phyloP scores from a whole-genome alignment of 2,113 vertebrate genomes.

The Catharus fuscescens region DNA sequence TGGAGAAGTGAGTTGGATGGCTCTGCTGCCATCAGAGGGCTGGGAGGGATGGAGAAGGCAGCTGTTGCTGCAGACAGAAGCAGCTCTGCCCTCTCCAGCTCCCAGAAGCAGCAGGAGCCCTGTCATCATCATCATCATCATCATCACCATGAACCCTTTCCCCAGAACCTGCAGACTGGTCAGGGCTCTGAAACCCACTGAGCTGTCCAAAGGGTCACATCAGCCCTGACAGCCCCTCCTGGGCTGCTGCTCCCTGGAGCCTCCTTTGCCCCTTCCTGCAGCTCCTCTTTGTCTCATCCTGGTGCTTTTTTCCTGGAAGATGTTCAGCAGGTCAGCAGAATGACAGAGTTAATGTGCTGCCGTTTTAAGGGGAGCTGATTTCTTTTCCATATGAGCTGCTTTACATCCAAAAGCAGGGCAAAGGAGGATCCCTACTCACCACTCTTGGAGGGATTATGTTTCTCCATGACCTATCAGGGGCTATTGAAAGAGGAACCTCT shows the following conservation, averaged over 20 bases:
- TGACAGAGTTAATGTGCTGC: background rate
- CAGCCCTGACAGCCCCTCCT: background rate
- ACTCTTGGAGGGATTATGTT: background rate
- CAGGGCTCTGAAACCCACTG: background rate
- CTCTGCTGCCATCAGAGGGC: background rate
- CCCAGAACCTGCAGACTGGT: background rate
- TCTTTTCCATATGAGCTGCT: background rate
- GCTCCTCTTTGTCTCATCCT: background rate
- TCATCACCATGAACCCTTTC: background rate
- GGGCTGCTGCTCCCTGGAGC: background rate
- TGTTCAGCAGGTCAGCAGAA: background rate
- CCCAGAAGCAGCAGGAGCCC: background rate
- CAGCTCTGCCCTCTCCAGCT: background rate
- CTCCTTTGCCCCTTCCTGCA: background rate
- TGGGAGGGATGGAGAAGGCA: background rate
- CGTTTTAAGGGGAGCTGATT: background rate
- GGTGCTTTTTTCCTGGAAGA: background rate
- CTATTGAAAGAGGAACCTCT: background rate
- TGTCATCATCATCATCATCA: background rate
- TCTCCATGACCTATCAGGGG: background rate
- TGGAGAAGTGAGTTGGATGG: background rate
- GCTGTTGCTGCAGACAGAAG: background rate
- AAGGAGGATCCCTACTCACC: fast-evolving
- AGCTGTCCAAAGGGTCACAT: fast-evolving
- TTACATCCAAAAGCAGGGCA: background rate